Evolutionary conservation across 2,888 invertebrate species (phyloP).

Genomic region (Eumacrocentrus americanus): DNA sequence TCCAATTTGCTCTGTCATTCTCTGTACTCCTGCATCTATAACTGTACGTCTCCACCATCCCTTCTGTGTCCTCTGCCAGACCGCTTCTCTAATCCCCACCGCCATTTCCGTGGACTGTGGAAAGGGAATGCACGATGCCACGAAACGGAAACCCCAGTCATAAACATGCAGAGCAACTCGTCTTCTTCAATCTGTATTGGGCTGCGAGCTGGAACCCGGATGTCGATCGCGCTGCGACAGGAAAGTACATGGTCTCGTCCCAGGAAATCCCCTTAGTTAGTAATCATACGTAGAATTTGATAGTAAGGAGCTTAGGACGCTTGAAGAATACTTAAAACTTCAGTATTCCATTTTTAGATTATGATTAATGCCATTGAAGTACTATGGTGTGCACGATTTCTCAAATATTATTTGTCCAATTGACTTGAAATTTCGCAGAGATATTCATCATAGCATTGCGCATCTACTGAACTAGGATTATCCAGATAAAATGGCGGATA

Average conservation of each 20-base stretch:
- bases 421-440: too few species aligned
- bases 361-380: too few species aligned
- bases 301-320: too few species aligned
- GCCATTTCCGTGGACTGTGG: not conserved
- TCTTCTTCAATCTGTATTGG: conserved; percentile 8
- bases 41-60: not conserved
- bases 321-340: too few species aligned
- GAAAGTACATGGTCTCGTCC: not conserved
- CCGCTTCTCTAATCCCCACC: too few species aligned
- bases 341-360: too few species aligned
- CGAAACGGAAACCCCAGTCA: conserved; percentile 17
- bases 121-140: conserved; percentile 9
- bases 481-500: too few species aligned
- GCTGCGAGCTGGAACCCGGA: not conserved
- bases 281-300: too few species aligned
- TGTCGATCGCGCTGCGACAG: conserved; percentile 21
- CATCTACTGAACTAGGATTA: too few species aligned
- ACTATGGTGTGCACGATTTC: too few species aligned
- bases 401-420: too few species aligned
- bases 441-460: too few species aligned
- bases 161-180: not conserved
- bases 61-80: not conserved
- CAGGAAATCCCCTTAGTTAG: not conserved
- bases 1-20: conserved; percentile 6
- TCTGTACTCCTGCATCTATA: not conserved